Base-by-base conservation (phyloP, 1,140 invertebrate species). In the Vanessa tameamea region DNA sequence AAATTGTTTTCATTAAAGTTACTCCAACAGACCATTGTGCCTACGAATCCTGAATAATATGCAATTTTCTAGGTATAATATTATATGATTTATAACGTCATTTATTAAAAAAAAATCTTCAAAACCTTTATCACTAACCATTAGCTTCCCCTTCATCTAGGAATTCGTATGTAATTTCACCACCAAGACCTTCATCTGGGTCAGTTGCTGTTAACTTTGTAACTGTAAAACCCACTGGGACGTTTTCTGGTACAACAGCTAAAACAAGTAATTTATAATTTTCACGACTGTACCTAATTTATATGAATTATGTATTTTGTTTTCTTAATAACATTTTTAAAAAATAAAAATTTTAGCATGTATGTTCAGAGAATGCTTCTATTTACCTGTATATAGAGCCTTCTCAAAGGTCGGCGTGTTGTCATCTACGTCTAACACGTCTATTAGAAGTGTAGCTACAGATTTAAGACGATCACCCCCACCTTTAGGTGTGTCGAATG, bases 341-440 rank as follows among this genome's bases (percentile, higher is more conserved):
- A 7, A 7, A 37, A 37, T 37, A 9, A 8, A 43, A 43, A 43
- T 43, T 43, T 20, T 20, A 20, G 37, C 14, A 59, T 57, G 14
- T 31, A 13, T 57, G 59, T 13, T 11, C 2, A 69, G 16, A 12
- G 7, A n/a, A 16, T 23, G 8, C 48, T 23, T 13, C 26, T 50
- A 23, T 16, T 70, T 80, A 93, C 92, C 92, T 5, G 87, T 92
- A 37, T 87, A 90, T 20, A 88, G 94, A 91, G 47, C 69, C 63
- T 90, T 89, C 9, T 89, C 89, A 71, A 93, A 93, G 0, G 78
- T 67, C 73, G 96, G 96, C 16, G 96, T 93, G 85, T 97, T 97
- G 76, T 98, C 97, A 81, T 98, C 97, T 0, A 97, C 95, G 86
- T 98, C 97, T 0, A 96, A 84, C 5, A 98, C 94, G 78, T 97